Conservation (phyloP, 2,113 vertebrate genomes). For the Pelobates fuscus region DNA sequence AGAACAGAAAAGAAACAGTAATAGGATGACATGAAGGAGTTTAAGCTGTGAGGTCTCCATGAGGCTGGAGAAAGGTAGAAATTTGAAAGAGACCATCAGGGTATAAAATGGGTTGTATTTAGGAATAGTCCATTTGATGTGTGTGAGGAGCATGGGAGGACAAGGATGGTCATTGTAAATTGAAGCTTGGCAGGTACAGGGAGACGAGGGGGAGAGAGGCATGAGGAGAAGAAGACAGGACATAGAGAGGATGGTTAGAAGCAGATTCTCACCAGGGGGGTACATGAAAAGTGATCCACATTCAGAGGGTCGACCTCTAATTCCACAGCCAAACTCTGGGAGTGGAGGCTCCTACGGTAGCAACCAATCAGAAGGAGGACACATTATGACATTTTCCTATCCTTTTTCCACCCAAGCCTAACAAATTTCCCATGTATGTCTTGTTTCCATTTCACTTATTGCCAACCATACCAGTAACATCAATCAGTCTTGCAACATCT, state of each 20-base stretch:
- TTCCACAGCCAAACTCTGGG: conserved; percentile 83
- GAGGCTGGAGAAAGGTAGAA: no score
- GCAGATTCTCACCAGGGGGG: conserved; percentile 58
- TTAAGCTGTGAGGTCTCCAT: no score
- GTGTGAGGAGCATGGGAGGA: no score
- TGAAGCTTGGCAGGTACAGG: no score
- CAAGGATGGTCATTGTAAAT: no score
- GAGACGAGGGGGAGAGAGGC: not conserved
- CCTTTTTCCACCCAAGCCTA: no score
- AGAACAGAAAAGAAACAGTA: not conserved
- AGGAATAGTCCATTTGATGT: no score
- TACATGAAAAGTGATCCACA: conserved; percentile 94
- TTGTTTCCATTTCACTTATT: not conserved
- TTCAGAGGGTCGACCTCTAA: conserved; percentile 91
- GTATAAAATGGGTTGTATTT: no score
- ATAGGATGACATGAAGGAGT: not conserved
- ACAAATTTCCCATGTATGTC: not conserved
- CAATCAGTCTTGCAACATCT: no score
- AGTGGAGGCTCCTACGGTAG: conserved; percentile 68
- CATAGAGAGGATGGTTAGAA: not conserved
- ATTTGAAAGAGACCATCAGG: no score
- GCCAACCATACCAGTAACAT: no score
- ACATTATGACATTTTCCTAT: not conserved
- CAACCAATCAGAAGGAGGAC: not conserved
- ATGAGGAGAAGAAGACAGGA: not conserved